Percentiles rank a stretch among this genome's conserved stretches.
Conservation (phyloP, 2,888 invertebrate species). For the Acanthosepion pharaonis region DNA sequence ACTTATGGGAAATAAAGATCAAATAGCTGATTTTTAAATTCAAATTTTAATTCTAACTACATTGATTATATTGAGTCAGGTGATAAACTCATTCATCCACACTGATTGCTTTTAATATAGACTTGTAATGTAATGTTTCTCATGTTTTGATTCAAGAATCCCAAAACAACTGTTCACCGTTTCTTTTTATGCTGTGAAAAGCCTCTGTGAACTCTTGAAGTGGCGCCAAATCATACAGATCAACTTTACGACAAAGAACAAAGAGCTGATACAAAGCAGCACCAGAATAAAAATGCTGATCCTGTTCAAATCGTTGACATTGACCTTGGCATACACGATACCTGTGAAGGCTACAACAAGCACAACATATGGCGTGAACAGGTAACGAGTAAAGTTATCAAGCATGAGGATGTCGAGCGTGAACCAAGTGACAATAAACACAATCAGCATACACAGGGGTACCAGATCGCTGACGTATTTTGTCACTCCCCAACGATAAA, state of each 20-base stretch:
- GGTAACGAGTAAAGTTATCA: conserved; percentile 59
- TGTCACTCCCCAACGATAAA: conserved; percentile 52
- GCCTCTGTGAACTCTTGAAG: neutral
- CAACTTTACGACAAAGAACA: conserved; percentile 53
- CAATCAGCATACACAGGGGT: conserved; percentile 56
- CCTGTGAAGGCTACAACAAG: conserved; percentile 58
- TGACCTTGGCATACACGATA: conserved; percentile 54
- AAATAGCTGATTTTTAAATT: too few species aligned
- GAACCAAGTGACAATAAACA: conserved; percentile 58
- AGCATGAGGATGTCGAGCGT: conserved; percentile 59
- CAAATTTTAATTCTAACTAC: too few species aligned
- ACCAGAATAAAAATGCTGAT: conserved; percentile 55
- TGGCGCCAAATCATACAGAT: conserved; percentile 49
- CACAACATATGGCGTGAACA: conserved; percentile 60
- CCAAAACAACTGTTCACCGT: too few species aligned
- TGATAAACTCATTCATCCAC: too few species aligned
- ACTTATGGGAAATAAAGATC: too few species aligned
- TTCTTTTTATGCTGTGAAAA: neutral
- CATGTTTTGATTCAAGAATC: neutral
- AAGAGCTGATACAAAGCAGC: conserved; percentile 52
- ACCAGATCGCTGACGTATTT: conserved; percentile 52
- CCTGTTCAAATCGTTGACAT: conserved; percentile 46
- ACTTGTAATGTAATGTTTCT: neutral
- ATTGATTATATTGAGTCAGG: too few species aligned
- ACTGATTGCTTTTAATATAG: neutral